Conservation (phyloP, 2,888 invertebrate species). For the Argynnis bischoffii region DNA sequence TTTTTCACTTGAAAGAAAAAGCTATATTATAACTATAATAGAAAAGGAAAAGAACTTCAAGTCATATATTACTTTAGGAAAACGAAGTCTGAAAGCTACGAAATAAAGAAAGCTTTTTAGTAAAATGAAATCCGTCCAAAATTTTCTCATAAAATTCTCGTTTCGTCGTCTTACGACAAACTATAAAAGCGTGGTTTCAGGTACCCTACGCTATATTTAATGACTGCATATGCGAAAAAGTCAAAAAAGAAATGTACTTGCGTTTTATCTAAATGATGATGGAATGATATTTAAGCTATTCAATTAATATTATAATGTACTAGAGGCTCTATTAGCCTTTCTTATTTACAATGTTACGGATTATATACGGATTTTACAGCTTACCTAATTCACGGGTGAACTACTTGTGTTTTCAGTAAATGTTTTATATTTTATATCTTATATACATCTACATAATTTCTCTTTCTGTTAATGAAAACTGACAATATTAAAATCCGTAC, state of each 20-base stretch:
- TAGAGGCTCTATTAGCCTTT: too few species aligned
- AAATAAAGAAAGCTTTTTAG: conserved; percentile 12
- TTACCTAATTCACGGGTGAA: too few species aligned
- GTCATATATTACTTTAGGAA: neutral
- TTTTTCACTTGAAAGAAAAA: too few species aligned
- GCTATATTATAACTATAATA: neutral
- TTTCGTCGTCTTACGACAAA: conserved; percentile 3
- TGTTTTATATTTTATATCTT: too few species aligned
- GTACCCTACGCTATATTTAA: neutral
- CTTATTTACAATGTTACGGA: too few species aligned
- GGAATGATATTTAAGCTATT: neutral
- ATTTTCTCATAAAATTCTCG: conserved; percentile 9
- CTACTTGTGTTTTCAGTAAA: too few species aligned
- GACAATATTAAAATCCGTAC: too few species aligned
- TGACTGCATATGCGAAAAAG: neutral
- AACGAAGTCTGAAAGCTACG: neutral
- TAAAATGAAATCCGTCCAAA: conserved; percentile 16
- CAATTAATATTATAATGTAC: too few species aligned
- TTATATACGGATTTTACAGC: too few species aligned
- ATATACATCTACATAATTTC: too few species aligned
- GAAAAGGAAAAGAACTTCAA: neutral
- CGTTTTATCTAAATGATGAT: neutral
- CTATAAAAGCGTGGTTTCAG: conserved; percentile 10
- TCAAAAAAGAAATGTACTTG: neutral
- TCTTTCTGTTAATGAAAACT: too few species aligned